These are phyloP conservation scores for Geodia barretti DNA, from an alignment of 37 sponge, comb jelly and placozoan genomes.

Conservation along the genomic window DNA sequence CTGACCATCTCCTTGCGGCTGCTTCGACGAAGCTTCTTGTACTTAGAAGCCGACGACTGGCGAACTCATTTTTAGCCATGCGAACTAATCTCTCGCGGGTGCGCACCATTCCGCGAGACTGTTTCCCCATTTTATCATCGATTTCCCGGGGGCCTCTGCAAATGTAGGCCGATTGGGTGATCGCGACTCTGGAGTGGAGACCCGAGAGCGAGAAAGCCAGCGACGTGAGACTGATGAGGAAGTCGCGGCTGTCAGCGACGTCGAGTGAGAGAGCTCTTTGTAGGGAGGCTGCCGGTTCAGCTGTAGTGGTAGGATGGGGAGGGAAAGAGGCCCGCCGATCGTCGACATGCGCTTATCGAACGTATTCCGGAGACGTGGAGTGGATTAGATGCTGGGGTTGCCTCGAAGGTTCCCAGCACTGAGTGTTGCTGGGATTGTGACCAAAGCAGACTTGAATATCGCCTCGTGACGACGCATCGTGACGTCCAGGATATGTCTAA, in stretches of 20 bases:
- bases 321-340: neutral
- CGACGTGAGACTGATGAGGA: neutral
- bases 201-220: too few relatives aligned
- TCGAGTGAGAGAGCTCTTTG: too few relatives aligned
- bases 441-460: too few relatives aligned
- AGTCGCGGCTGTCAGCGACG: neutral
- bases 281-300: neutral
- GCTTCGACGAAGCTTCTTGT: neutral
- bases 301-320: neutral
- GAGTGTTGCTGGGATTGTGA: neutral
- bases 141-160: neutral
- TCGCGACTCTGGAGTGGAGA: neutral
- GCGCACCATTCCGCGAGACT: neutral
- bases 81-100: neutral
- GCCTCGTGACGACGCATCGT: neutral
- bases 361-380: neutral
- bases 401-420: conserved; percentile 16
- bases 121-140: neutral
- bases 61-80: neutral
- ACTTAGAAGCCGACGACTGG: neutral
- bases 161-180: neutral
- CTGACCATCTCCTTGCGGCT: too few relatives aligned
- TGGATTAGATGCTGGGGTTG: conserved; percentile 17
- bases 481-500: neutral
- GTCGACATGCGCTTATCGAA: neutral